A percentile compares a stretch with the other conserved stretches of the same genome.
Conservation (phyloP, 2,888 invertebrate species). For the Hermaeophaga mercurialis region DNA sequence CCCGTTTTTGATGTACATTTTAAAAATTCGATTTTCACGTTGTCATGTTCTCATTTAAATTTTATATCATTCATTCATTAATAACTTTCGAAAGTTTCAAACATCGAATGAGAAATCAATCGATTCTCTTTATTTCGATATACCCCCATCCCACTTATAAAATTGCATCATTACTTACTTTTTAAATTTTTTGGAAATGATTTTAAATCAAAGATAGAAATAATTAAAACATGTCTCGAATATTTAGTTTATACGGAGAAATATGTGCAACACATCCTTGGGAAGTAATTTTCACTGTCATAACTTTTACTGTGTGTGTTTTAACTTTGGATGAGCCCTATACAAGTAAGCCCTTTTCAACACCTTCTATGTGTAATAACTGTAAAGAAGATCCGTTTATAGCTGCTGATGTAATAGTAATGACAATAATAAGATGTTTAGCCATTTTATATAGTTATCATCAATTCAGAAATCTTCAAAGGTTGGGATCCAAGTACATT, state of each 20-base stretch:
- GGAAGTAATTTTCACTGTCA: constrained; percentile 88
- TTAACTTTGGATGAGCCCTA: constrained; percentile 68
- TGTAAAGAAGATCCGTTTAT: constrained; percentile 67
- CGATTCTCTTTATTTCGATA: too few species aligned
- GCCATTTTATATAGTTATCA: constrained; percentile 91
- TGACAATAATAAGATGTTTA: constrained; percentile 88
- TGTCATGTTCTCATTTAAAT: too few species aligned
- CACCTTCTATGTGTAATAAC: constrained; percentile 39
- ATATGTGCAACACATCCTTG: constrained; percentile 91
- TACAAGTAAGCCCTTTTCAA: constrained; percentile 48
- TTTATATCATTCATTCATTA: too few species aligned
- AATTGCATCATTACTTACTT: too few species aligned
- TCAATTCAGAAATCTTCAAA: constrained; percentile 86
- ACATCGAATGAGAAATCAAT: too few species aligned
- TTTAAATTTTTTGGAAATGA: not conserved
- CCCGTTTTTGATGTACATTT: too few species aligned
- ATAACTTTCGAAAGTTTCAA: too few species aligned
- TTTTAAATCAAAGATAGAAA: not conserved
- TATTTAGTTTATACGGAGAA: constrained; percentile 82
- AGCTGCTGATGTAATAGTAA: constrained; percentile 83
- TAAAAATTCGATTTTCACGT: too few species aligned
- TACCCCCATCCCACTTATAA: too few species aligned
- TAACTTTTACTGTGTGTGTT: constrained; percentile 79
- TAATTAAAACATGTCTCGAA: constrained; percentile 53
- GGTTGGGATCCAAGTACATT: constrained; percentile 85